Percentiles rank a stretch among this genome's conserved stretches.
Conservation (phyloP, 2,888 invertebrate genomes). For the Drosophila barbarae region DNA sequence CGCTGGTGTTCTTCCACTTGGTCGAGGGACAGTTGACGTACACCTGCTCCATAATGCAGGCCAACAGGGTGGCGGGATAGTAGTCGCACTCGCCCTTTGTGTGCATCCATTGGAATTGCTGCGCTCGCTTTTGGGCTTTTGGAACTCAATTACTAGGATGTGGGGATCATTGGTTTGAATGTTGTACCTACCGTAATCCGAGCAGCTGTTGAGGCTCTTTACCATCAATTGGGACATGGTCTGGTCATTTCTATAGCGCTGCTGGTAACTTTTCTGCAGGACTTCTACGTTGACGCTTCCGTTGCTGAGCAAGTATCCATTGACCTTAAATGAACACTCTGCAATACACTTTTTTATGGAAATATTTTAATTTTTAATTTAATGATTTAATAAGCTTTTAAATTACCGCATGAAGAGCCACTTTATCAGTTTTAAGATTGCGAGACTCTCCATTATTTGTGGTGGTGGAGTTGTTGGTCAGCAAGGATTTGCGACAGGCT, state of each 20-base stretch:
- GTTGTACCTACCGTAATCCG: slow-evolving; percentile 33
- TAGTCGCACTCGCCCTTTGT: slow-evolving; percentile 52
- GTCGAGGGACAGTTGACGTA: slow-evolving; percentile 58
- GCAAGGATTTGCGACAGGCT: slow-evolving; percentile 50
- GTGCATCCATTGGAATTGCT: slow-evolving; percentile 55
- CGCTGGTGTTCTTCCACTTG: slow-evolving; percentile 56
- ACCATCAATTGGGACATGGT: slow-evolving; percentile 36
- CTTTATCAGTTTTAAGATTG: slow-evolving; percentile 47
- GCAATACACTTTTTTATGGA: slow-evolving; percentile 52
- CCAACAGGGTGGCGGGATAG: slow-evolving; percentile 54
- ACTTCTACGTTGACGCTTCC: slow-evolving; percentile 45
- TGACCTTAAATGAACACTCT: slow-evolving; percentile 54
- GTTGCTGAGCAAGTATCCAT: slow-evolving; percentile 45
- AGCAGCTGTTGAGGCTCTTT: slow-evolving; percentile 39
- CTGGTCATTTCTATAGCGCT: slow-evolving; percentile 44
- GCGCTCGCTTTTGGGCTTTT: slow-evolving; percentile 44
- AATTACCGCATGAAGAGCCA: slow-evolving; percentile 53
- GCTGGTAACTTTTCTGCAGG: slow-evolving; percentile 42
- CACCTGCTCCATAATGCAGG: slow-evolving; percentile 56
- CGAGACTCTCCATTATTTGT: slow-evolving; percentile 31
- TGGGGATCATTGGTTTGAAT: background rate
- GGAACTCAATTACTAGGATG: background rate
- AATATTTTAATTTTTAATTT: background rate
- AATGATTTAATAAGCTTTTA: no score
- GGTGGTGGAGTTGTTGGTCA: slow-evolving; percentile 20